Conservation (phyloP, 2,888 invertebrate species). For the Diplazon laetatorius region DNA sequence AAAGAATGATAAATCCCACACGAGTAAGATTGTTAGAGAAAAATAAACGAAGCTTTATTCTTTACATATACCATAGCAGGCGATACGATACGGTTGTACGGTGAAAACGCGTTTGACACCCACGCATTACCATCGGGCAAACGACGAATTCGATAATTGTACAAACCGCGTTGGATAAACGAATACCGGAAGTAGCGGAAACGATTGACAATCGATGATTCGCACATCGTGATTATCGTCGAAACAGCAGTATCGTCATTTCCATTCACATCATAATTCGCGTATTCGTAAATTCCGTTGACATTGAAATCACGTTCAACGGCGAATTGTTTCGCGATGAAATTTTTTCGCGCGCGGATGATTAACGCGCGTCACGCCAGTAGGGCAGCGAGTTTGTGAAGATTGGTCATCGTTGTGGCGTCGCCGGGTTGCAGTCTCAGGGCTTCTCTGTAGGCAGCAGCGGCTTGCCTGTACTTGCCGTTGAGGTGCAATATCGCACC, state of each 20-base stretch:
- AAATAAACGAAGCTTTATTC: conserved; percentile 80
- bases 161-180: conserved; percentile 74
- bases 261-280: conserved; percentile 53
- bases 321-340: not conserved
- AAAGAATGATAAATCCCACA: not conserved
- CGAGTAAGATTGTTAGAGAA: conserved; percentile 72
- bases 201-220: conserved; percentile 66
- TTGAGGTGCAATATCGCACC: conserved; percentile 97
- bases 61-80: conserved; percentile 78
- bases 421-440: conserved; percentile 94
- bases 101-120: conserved; percentile 63
- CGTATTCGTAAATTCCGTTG: conserved; percentile 7
- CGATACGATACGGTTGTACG: conserved; percentile 75
- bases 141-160: conserved; percentile 64
- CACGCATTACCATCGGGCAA: conserved; percentile 49
- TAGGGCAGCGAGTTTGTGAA: conserved; percentile 88
- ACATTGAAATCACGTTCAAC: conserved; percentile 2
- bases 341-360: conserved; percentile 20
- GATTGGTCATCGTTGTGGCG: conserved; percentile 93
- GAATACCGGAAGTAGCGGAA: conserved; percentile 75
- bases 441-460: conserved; percentile 93
- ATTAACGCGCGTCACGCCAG: conserved; percentile 83
- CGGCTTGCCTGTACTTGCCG: conserved; percentile 94
- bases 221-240: conserved; percentile 58
- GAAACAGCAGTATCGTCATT: conserved; percentile 59